Conservation (phyloP, 2,888 invertebrate species). For the Prosopocoilus inquinatus region DNA sequence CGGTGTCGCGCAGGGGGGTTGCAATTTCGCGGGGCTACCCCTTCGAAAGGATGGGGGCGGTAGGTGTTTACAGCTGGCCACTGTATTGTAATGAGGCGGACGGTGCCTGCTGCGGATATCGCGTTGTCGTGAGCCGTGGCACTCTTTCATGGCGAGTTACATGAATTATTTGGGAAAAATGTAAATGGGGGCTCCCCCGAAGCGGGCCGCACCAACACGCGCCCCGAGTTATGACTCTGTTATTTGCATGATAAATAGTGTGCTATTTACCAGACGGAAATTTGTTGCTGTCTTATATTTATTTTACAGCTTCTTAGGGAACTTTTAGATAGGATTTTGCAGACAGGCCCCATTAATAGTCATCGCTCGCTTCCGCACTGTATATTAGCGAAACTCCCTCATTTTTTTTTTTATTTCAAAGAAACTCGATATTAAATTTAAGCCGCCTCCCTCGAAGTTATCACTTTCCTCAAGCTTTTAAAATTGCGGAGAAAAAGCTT, state of each 20-base stretch:
- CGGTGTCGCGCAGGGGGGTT: no score
- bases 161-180: conserved; percentile 38
- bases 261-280: conserved; percentile 36
- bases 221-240: conserved; percentile 33
- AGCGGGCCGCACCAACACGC: conserved; percentile 30
- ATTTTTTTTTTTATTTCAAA: no score
- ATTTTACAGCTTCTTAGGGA: neutral
- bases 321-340: neutral
- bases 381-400: no score
- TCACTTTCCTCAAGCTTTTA: no score
- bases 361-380: neutral
- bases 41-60: conserved; percentile 12
- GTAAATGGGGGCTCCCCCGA: conserved; percentile 28
- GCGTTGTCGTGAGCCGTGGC: conserved; percentile 31
- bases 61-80: conserved; percentile 28
- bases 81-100: conserved; percentile 27
- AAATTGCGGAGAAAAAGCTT: no score
- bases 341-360: neutral
- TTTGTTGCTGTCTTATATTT: conserved; percentile 25
- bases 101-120: conserved; percentile 35
- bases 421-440: no score
- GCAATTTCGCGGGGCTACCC: no score
- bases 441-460: no score
- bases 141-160: conserved; percentile 31
- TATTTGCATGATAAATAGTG: conserved; percentile 38